Base-by-base conservation (phyloP, 1,140 invertebrate genomes). In the Tribolium madens region DNA sequence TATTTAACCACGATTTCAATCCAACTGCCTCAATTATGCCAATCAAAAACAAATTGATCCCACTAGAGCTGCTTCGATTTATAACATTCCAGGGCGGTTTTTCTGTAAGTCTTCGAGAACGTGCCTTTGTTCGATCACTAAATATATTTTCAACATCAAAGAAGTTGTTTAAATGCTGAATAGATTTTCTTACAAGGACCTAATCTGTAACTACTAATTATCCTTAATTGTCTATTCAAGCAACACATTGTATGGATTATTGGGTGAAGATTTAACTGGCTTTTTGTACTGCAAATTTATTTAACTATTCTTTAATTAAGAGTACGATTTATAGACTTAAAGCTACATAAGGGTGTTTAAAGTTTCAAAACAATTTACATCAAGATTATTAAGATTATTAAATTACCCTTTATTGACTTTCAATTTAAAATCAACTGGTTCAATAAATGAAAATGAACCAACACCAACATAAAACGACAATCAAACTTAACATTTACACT, bases 1-100 rank as follows among this genome's bases (percentile, higher is more conserved):
- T 80, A 78, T 78, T 73, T 73, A 80, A 77, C 77, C 79, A 74
- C 68, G 79, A 80, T 80, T 80, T 74, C 79, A 78, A 80, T 80
- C 79, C 78, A 50, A 52, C 74, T 52, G 71, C 73, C 76, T 77
- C 77, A 80, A 80, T 80, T 80, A 80, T 76, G 73, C 64, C 79
- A 78, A 80, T 80, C 73, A 75, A 70, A 76, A 75, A 73, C 79
- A 80, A 80, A 78, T 80, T 78, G 79, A 50, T 78, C 74, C 33
- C 15, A 71, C 77, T 78, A 69, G 48, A 14, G 26, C 64, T 36
- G 57, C 42, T 57, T 14, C 57, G 46, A 48, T 69, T 17, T 70
- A 21, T 48, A 76, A 52, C 74, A 76, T 76, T 76, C 74, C 74
- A 60, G 47, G 64, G 57, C 42, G 57, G 74, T 47, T 57, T 76